Evolutionary conservation across 1,140 invertebrate genomes (phyloP).

Genomic region (Atta colombica): DNA sequence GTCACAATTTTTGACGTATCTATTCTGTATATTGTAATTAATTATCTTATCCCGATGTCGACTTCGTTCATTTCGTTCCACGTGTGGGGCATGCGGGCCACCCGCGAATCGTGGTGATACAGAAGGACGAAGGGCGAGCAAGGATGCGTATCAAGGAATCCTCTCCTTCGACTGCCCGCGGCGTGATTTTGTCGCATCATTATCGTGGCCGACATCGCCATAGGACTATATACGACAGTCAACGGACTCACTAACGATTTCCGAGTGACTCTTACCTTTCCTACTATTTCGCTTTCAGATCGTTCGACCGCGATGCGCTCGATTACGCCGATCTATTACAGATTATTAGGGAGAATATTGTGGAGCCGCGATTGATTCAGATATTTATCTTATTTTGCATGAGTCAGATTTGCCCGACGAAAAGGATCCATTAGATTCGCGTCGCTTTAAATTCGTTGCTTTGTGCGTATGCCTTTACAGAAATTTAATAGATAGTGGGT

Average conservation of each 20-base stretch:
- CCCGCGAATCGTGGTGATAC: conserved; percentile 52
- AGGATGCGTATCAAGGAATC: conserved; percentile 50
- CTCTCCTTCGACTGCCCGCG: conserved; percentile 40
- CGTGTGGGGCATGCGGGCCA: conserved; percentile 32
- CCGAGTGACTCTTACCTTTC: conserved; percentile 72
- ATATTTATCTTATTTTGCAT: conserved; percentile 39
- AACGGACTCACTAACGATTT: conserved; percentile 70
- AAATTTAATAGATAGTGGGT: too few relatives aligned
- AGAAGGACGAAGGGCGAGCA: conserved; percentile 39
- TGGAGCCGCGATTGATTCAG: conserved; percentile 17
- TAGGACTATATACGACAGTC: conserved; percentile 14
- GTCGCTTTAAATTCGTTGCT: conserved; percentile 2
- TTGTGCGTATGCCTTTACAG: too few relatives aligned
- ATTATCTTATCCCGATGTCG: not conserved
- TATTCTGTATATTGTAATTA: not conserved
- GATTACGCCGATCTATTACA: conserved; percentile 47
- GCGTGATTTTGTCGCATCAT: conserved; percentile 74
- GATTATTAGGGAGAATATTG: conserved; percentile 54
- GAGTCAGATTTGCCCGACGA: conserved; percentile 22
- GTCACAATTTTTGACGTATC: not conserved
- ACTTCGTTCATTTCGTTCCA: not conserved
- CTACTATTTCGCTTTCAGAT: conserved; percentile 39
- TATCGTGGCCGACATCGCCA: conserved; percentile 62
- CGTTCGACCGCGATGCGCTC: conserved; percentile 14
- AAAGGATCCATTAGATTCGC: conserved; percentile 5